Base-by-base conservation (phyloP, 2,797 vertebrate species). In the Lepus townsendii region DNA sequence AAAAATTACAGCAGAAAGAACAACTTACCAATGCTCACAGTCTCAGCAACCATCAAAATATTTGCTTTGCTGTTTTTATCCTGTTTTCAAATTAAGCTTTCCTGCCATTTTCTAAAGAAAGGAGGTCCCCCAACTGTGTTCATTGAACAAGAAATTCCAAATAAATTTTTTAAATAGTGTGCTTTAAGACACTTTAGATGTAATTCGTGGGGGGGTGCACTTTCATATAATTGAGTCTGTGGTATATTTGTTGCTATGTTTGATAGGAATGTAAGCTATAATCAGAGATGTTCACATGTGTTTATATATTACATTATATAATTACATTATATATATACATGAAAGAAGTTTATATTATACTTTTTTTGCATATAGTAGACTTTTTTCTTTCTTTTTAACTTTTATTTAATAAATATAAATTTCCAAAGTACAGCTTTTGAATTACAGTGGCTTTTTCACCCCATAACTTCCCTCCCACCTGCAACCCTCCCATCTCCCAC, bases 301-400 rank as follows among this genome's bases (percentile, higher is more conserved):
- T 78, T 75, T 20, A 1, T 54, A 57, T 66, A 52, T 57, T 7
- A 54, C 17, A 3, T 71, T 82, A 0, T 68, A 66, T 57, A 54
- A 47, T 47, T 0, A 35, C 62, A 83, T 9, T 73, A 3, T 27
- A 68, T 80, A 91, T 88, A 82, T 82, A 82, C 65, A 77, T 92
- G 65, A 92, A 11, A 77, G 76, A 60, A 72, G 63, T 77, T 89
- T 91, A 85, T 72, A 89, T 78, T 72, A 94, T 65, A 92, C 6
- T 47, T 42, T 35, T 42, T 47, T 47, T 47, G 42, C 42, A 42
- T 47, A 63, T 32, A 63, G 35, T 47, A 47, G 42, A 47, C 42
- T 47, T 60, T 86, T 79, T 80, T 42, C 1, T 7, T 42, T 47
- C 10, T 47, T 47, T 47, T 42, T 47, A 47, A 47, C 42, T 47